Evolutionary conservation across 2,888 invertebrate species (phyloP).

Genomic region (Hymenopus coronatus): DNA sequence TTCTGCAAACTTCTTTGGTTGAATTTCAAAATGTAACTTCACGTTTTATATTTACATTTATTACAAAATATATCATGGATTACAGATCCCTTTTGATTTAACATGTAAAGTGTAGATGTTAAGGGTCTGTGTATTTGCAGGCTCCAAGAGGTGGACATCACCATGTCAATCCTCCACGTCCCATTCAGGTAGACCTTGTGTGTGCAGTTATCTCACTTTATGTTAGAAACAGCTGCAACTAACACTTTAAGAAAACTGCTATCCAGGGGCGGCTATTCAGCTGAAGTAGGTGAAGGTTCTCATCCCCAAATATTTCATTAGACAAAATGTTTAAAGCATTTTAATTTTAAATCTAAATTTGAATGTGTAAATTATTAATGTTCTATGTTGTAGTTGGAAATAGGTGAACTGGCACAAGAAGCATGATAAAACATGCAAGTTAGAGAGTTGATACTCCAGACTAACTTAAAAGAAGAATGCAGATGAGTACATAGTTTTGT

Average conservation of each 20-base stretch:
- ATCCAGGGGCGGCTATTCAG: no score
- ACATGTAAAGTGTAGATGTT: background rate
- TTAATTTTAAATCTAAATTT: no score
- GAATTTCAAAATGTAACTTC: background rate
- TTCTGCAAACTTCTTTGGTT: background rate
- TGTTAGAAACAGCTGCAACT: background rate
- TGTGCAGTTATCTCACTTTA: background rate
- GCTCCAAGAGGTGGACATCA: constrained; percentile 39
- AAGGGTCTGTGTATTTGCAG: constrained; percentile 36
- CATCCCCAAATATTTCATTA: no score
- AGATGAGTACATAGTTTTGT: no score
- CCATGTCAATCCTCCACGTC: constrained; percentile 38
- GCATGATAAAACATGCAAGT: no score
- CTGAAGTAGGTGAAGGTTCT: no score
- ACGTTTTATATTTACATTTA: background rate
- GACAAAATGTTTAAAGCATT: no score
- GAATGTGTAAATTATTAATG: no score
- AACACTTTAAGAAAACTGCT: background rate
- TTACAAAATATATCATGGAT: background rate
- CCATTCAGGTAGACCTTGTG: constrained; percentile 28
- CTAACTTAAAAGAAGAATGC: no score
- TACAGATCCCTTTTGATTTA: background rate
- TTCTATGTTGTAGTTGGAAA: no score
- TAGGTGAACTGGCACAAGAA: no score
- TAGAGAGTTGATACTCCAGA: no score